Evolutionary conservation across 2,113 vertebrate genomes (phyloP), one percentile per base, ranked within the genome.

Genomic region (Buteo buteo): DNA sequence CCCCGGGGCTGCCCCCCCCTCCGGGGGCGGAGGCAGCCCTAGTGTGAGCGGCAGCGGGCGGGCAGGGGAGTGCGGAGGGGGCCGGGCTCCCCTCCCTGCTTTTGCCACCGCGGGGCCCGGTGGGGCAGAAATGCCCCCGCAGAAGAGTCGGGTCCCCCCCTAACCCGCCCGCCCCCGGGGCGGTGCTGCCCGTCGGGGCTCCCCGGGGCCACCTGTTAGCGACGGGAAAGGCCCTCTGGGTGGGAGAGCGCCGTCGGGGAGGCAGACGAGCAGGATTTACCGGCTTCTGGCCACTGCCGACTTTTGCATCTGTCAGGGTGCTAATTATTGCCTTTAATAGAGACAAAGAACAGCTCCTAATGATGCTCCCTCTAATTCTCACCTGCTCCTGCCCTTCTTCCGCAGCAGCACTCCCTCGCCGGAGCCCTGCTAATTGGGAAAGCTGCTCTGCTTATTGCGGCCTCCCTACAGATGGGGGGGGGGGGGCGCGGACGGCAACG

Each of bases 291-390:
- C 88, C 82, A 0, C 94, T 34, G 91, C 74, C 94, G 95, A 97
- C 95, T 91, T 86, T 77, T 94, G 95, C 97, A 97, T 97, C 96
- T 97, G 97, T 96, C 97, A 96, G 95, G 86, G 64, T 18, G 94
- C 93, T 97, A 97, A 98, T 98, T 97, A 96, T 90, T 92, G 95
- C 95, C 95, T 96, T 96, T 94, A 97, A 95, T 90, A 93, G 97
- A 94, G 93, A 97, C 95, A 96, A 97, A 97, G 96, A 96, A 10
- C 88, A 69, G 95, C 93, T 97, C 74, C 95, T 97, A 97, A 97
- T 96, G 97, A 97, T 90, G 91, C 78, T 91, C 91, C 97, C 93
- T 72, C 94, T 91, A 91, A 94, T 78, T 96, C 97, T 98, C 97
- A 97, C 97, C 97, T 97, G 97, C 94, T 97, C 95, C 96, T 92